Percentiles rank a stretch among this genome's conserved stretches.
Evolutionary conservation across 2,888 invertebrate genomes (phyloP).

Genomic region (Cancer borealis): DNA sequence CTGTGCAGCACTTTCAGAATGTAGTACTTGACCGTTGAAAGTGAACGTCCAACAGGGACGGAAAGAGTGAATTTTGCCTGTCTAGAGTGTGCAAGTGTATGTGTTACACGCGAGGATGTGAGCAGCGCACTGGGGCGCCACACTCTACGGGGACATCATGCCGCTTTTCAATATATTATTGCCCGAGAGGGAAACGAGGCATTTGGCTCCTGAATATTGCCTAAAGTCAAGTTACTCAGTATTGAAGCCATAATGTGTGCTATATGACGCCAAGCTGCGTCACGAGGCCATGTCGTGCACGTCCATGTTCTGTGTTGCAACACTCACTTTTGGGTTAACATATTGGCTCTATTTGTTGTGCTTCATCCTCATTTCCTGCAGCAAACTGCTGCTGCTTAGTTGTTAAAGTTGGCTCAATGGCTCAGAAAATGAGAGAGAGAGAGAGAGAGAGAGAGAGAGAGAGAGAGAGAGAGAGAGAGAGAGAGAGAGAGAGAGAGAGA

Average conservation of each 20-base stretch:
- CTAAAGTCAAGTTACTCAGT: background rate
- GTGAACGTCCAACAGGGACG: background rate
- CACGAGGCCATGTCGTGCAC: background rate
- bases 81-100: background rate
- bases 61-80: background rate
- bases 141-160: background rate
- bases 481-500: conserved; percentile 5
- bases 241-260: background rate
- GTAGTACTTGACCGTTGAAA: background rate
- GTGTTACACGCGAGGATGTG: background rate
- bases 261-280: background rate
- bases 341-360: background rate
- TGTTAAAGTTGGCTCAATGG: background rate
- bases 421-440: conserved; percentile 24
- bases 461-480: conserved; percentile 15
- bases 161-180: background rate
- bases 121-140: background rate
- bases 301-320: background rate
- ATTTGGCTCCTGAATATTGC: background rate
- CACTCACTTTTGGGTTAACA: background rate
- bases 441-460: background rate
- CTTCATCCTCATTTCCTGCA: background rate
- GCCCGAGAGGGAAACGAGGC: background rate
- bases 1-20: background rate
- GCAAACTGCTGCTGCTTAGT: conserved; percentile 8